Conservation (phyloP, 2,797 vertebrate genomes). For the Schizopygopsis pylzovi region DNA sequence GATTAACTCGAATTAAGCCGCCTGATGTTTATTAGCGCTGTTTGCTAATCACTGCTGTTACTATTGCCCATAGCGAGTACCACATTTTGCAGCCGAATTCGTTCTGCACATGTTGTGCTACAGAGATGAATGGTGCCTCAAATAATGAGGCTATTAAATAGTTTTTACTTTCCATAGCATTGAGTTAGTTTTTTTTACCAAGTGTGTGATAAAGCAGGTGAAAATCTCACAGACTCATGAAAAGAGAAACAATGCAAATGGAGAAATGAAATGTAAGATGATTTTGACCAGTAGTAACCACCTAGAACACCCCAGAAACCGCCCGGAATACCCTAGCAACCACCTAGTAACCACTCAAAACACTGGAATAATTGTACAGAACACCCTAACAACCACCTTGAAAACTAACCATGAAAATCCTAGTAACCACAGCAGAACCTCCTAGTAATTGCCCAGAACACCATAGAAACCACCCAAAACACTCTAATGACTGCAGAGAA, state of each 20-base stretch:
- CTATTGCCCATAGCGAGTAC: not conserved
- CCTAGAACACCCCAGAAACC: not conserved
- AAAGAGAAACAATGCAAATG: not conserved
- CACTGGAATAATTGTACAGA: not conserved
- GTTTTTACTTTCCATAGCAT: not conserved
- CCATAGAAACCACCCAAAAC: not conserved
- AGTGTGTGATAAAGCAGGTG: not conserved
- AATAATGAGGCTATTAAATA: not conserved
- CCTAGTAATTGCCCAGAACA: not conserved
- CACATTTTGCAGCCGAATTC: not conserved
- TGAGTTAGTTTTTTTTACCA: too few species aligned
- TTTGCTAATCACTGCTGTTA: not conserved
- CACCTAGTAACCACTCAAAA: not conserved
- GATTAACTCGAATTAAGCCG: conserved; percentile 1
- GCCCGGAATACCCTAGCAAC: not conserved
- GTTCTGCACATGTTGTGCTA: not conserved
- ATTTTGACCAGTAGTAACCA: not conserved
- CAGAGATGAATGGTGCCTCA: not conserved
- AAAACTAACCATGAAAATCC: not conserved
- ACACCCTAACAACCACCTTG: not conserved
- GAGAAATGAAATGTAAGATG: not conserved
- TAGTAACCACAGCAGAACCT: not conserved
- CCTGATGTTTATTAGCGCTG: not conserved
- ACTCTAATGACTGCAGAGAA: not conserved
- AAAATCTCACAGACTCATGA: not conserved